Evolutionary conservation across 2,888 invertebrate genomes (phyloP).

Genomic region (Dicranocentrus wangi): DNA sequence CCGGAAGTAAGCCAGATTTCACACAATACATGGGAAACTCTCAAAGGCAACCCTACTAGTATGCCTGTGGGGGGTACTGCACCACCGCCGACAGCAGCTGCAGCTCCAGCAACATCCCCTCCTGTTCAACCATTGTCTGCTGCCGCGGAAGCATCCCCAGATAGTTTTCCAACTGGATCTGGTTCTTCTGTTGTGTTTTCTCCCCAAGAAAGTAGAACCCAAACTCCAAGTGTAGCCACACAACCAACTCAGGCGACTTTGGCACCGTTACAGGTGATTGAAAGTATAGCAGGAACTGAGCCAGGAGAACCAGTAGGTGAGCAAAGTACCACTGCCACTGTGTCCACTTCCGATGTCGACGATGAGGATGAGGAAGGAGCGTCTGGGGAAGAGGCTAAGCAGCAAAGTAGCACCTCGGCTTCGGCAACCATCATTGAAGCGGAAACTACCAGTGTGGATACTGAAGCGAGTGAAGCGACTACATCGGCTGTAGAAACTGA

Average conservation of each 20-base stretch:
- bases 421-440: not conserved
- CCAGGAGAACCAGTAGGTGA: conserved; percentile 2
- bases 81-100: not conserved
- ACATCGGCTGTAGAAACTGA: not conserved
- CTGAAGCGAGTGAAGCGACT: not conserved
- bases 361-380: conserved; percentile 39
- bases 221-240: conserved; percentile 17
- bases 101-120: not conserved
- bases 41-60: conserved; percentile 56
- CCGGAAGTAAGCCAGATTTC: conserved; percentile 38
- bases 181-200: conserved; percentile 18
- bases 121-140: not conserved
- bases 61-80: conserved; percentile 29
- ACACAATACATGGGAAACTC: conserved; percentile 60
- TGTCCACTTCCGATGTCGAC: not conserved
- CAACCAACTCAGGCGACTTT: conserved; percentile 35
- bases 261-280: conserved; percentile 31
- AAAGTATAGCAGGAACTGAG: conserved; percentile 10
- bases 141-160: not conserved
- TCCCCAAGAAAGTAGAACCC: not conserved
- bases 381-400: conserved; percentile 10
- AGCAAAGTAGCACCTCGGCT: not conserved
- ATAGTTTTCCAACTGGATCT: conserved; percentile 1
- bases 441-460: no score
- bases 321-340: not conserved